phyloP scores from a whole-genome alignment of 2,888 invertebrate genomes.

The Aradus depressus region DNA sequence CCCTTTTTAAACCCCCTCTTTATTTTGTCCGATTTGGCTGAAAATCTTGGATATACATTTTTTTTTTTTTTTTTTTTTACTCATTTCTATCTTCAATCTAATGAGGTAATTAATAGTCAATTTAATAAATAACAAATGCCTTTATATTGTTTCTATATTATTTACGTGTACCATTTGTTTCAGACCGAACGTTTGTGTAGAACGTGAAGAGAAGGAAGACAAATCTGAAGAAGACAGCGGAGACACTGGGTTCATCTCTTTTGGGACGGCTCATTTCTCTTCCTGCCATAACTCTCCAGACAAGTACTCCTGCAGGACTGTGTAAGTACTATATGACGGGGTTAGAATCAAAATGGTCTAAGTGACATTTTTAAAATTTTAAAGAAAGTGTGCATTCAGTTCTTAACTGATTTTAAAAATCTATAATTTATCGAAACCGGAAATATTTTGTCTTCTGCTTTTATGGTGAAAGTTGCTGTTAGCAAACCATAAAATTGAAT shows the following conservation, averaged over 20 bases:
- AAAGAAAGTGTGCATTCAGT: neutral
- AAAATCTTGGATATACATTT: neutral
- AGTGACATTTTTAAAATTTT: no score
- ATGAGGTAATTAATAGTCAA: neutral
- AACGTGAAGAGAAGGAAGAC: conserved; percentile 42
- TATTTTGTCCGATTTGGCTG: no score
- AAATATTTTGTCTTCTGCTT: conserved; percentile 1
- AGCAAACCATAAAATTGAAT: no score
- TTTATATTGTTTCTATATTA: neutral
- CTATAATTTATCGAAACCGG: neutral
- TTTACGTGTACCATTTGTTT: no score
- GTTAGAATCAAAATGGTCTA: no score
- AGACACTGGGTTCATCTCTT: conserved; percentile 35
- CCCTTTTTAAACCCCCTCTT: no score
- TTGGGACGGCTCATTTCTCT: conserved; percentile 40
- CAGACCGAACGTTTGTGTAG: conserved; percentile 52
- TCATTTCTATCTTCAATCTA: neutral
- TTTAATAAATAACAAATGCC: neutral
- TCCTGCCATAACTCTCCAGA: conserved; percentile 41
- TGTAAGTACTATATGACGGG: conserved; percentile 35
- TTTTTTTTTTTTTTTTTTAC: neutral
- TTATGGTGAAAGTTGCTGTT: no score
- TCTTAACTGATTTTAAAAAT: neutral
- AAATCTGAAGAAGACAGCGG: conserved; percentile 34
- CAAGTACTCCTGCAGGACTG: conserved; percentile 45